Evolutionary conservation across 2,888 invertebrate genomes (phyloP).

Genomic region (Drosophila nr. perissopoda): DNA sequence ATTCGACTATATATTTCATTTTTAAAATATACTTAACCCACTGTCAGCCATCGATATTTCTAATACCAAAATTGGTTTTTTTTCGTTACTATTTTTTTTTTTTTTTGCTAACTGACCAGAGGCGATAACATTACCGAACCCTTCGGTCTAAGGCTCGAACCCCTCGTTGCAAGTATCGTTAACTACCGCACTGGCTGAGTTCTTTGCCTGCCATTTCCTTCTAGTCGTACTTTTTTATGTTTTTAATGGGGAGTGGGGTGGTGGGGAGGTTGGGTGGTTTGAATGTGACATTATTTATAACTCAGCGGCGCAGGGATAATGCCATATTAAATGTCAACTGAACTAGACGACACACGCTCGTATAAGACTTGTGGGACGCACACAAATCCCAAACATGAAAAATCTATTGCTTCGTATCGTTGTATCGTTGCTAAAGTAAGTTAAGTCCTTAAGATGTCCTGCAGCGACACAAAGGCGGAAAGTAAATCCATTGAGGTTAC

Average conservation of each 20-base stretch:
- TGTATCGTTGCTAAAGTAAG: slow-evolving; percentile 49
- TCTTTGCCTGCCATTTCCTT: slow-evolving; percentile 25
- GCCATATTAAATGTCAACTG: slow-evolving; percentile 78
- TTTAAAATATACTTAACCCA: slow-evolving; percentile 48
- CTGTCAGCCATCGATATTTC: slow-evolving; percentile 42
- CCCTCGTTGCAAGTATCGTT: slow-evolving; percentile 37
- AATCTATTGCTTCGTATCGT: slow-evolving; percentile 68
- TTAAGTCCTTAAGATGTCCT: slow-evolving; percentile 75
- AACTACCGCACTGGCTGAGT: slow-evolving; percentile 37
- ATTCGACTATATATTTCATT: slow-evolving; percentile 41
- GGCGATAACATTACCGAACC: slow-evolving; percentile 34
- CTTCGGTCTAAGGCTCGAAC: slow-evolving; percentile 22
- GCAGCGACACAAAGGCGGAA: slow-evolving; percentile 66
- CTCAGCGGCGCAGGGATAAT: slow-evolving; percentile 78
- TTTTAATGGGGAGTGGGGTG: slow-evolving; percentile 49
- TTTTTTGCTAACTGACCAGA: slow-evolving; percentile 32
- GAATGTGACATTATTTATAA: slow-evolving; percentile 75
- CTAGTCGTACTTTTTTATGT: slow-evolving; percentile 60
- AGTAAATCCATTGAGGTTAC: slow-evolving; percentile 75
- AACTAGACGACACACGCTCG: slow-evolving; percentile 65
- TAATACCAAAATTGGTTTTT: slow-evolving; percentile 40
- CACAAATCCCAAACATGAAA: slow-evolving; percentile 79
- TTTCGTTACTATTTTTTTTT: slow-evolving; percentile 4
- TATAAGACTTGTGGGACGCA: slow-evolving; percentile 72
- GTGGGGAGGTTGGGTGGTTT: slow-evolving; percentile 20